Evolutionary conservation across 1,140 invertebrate genomes (phyloP).

Genomic region (Formica exsecta): DNA sequence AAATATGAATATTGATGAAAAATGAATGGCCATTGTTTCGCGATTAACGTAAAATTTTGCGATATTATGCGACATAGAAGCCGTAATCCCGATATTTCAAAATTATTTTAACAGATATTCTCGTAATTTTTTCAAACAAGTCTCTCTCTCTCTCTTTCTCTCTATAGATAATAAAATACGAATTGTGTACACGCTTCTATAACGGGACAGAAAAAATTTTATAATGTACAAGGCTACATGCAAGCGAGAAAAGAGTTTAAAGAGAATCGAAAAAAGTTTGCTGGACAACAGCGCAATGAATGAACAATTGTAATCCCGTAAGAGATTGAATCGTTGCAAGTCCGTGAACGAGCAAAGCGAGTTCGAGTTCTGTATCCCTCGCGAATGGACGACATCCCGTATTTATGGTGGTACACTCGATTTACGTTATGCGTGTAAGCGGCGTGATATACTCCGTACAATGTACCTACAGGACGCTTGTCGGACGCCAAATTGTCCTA

Average conservation of each 20-base stretch:
- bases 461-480: constrained; percentile 74
- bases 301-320: not conserved
- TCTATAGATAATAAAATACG: constrained; percentile 1
- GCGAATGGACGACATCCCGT: constrained; percentile 2
- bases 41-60: not conserved
- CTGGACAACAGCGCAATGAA: not conserved
- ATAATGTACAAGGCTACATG: not conserved
- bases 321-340: not conserved
- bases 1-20: not conserved
- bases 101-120: not conserved
- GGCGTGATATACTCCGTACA: constrained; percentile 68
- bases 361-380: constrained; percentile 1
- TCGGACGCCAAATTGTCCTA: constrained; percentile 80
- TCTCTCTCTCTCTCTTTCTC: not conserved
- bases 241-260: not conserved
- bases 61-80: constrained; percentile 3
- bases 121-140: constrained; percentile 12
- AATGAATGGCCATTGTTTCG: not conserved
- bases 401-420: constrained; percentile 28
- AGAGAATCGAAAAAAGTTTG: not conserved
- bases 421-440: constrained; percentile 67
- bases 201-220: not conserved
- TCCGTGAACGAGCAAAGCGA: constrained; percentile 6
- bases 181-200: not conserved
- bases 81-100: not conserved